These are phyloP conservation scores for Heterotilapia buettikoferi DNA, from an alignment of 2,113 vertebrate genomes.

Conservation along the genomic window DNA sequence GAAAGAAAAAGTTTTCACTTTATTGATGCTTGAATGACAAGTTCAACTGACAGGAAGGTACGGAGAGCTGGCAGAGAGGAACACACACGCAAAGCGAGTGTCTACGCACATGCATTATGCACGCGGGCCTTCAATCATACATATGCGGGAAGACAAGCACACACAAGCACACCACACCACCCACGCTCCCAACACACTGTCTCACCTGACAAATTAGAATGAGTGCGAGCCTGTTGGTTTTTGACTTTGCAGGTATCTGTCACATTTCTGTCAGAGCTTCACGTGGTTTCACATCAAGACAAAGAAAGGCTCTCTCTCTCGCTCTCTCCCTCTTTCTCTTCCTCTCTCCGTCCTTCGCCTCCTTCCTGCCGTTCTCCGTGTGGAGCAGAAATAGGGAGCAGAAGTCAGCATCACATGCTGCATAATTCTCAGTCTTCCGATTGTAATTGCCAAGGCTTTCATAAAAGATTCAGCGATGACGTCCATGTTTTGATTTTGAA, in stretches of 20 bases:
- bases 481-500: slow-evolving; percentile 39
- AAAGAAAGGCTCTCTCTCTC: slow-evolving; percentile 28
- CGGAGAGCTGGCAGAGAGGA: slow-evolving; percentile 5
- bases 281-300: slow-evolving; percentile 50
- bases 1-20: slow-evolving; percentile 32
- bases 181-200: slow-evolving; percentile 53
- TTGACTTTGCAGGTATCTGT: slow-evolving; percentile 57
- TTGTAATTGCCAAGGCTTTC: slow-evolving; percentile 34
- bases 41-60: slow-evolving; percentile 44
- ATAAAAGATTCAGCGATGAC: slow-evolving; percentile 32
- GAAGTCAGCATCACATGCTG: slow-evolving; percentile 46
- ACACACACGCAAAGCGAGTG: not conserved
- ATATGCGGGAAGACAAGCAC: slow-evolving; percentile 36
- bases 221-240: slow-evolving; percentile 24
- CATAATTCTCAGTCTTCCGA: slow-evolving; percentile 34
- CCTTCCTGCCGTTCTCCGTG: not conserved
- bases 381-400: slow-evolving; percentile 37
- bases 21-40: slow-evolving; percentile 59
- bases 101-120: slow-evolving; percentile 41
- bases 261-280: slow-evolving; percentile 62
- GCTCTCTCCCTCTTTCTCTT: not conserved
- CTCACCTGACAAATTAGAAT: slow-evolving; percentile 63
- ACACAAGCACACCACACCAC: slow-evolving; percentile 38
- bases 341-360: not conserved
- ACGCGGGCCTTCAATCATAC: slow-evolving; percentile 26